Evolutionary conservation across 1,140 invertebrate genomes (phyloP), one percentile per base, ranked within the genome.

Genomic region (Solenopsis invicta): DNA sequence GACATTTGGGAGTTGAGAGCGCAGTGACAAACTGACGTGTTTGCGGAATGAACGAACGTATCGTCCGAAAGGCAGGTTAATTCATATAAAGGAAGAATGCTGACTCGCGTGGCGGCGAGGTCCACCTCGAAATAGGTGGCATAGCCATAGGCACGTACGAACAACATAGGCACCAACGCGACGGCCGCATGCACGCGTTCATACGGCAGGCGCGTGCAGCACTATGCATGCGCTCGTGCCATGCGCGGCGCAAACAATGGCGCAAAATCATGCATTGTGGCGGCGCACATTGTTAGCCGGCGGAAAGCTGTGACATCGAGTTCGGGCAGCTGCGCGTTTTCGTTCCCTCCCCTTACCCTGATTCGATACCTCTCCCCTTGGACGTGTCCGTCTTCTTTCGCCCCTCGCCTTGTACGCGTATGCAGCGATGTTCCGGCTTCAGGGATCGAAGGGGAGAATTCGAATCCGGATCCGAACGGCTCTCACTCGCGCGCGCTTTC

Each of bases 221-320:
- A 45, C 59, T 77, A 66, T 80, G 77, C 52, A 50, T 13, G 34
- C 85, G 77, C 77, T 82, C 77, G 75, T 86, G 69, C 80, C 59
- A 48, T 24, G 86, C 86, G 88, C 85, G 88, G 75, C 77, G 82
- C 90, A 85, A 94, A 95, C 94, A 95, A 95, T 95, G 92, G 86
- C 87, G 88, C 56, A 89, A 94, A 95, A 95, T 95, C 94, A 93
- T 92, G 92, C 94, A 94, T 94, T 95, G 94, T 94, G 93, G 91
- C 87, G 85, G 88, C 64, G 81, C 69, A 88, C 82, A 93, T 94
- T 94, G 93, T 93, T 92, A 93, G 78, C 87, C 92, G 88, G 87
- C 92, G 88, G 87, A 94, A 94, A 94, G 93, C 94, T 94, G 93
- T 94, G 94, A 94, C 94, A 94, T 94, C 91, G 93, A 94, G 93